A percentile compares a stretch with the other conserved stretches of the same genome.
Evolutionary conservation across 2,888 invertebrate genomes (phyloP).

Genomic region (Caprella mutica): DNA sequence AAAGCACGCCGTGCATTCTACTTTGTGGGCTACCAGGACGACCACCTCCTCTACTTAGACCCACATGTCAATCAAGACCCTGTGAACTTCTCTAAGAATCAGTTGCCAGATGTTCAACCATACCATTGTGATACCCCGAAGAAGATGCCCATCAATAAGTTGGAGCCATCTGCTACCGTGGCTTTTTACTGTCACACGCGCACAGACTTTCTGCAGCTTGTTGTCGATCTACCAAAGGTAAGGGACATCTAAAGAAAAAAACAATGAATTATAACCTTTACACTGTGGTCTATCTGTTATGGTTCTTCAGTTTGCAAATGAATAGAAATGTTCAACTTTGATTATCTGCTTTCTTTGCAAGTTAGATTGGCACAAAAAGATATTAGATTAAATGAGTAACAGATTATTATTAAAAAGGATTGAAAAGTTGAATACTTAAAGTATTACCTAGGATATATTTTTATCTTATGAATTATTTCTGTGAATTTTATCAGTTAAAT

Average conservation of each 20-base stretch:
- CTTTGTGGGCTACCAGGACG: conserved; percentile 87
- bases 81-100: conserved; percentile 67
- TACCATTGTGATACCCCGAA: conserved; percentile 79
- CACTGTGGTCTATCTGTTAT: too few species aligned
- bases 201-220: conserved; percentile 24
- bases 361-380: too few species aligned
- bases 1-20: conserved; percentile 84
- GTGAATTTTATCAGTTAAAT: too few species aligned
- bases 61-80: conserved; percentile 90
- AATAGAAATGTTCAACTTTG: not conserved
- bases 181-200: conserved; percentile 71
- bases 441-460: too few species aligned
- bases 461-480: too few species aligned
- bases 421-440: too few species aligned
- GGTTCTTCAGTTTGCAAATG: not conserved
- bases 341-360: too few species aligned
- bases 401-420: too few species aligned
- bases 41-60: conserved; percentile 80
- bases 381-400: too few species aligned
- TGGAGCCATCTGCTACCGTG: conserved; percentile 86
- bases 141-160: conserved; percentile 68
- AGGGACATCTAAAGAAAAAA: not conserved
- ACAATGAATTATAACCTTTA: too few species aligned
- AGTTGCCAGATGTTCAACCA: conserved; percentile 57
- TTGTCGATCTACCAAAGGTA: conserved; percentile 30